Base-by-base conservation (phyloP, 1,140 invertebrate genomes). In the Cardiocondyla obscurior region DNA sequence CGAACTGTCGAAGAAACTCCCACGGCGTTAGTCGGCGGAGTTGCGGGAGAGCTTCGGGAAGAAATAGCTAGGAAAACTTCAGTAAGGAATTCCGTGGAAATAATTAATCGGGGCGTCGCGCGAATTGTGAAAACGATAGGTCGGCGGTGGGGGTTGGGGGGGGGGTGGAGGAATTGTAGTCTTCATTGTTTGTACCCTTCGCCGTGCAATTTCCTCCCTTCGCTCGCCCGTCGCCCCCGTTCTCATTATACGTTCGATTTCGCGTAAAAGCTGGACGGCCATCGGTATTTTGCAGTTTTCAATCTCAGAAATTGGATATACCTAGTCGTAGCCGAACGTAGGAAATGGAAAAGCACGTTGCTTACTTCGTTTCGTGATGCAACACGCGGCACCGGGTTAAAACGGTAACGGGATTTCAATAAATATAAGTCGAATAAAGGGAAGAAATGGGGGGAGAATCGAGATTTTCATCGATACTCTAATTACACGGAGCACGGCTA, bases 31-130 rank as follows among this genome's bases (percentile, higher is more conserved):
- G 69, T 33, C 16, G 53, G 44, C 19, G 8, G 25, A 46, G n/a
- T 69, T 19, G 16, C 25, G 16, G 55, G 67, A 28, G 67, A 19
- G 51, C 49, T 64, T 64, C 74, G 7, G 33, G 74, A 64, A 76
- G 73, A 76, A 76, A 64, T 44, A 58, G 58, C 44, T 28, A 33
- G 30, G 44, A 46, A 81, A 81, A 84, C 74, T 84, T 81, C 53
- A 33, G 62, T 42, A 22, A 51, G 67, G 67, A 55, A 58, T 49
- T 81, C 57, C 57, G 55, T 81, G 28, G 65, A 81, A 84, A 84
- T 84, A 84, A 84, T 81, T 81, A 81, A 84, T 81, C 65, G 76
- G 46, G 46, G n/a, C 57, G 55, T 67, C 82, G n/a, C n/a, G n/a
- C n/a, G 22, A 79, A 51, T 81, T 81, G 57, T 28, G 74, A 81